A percentile compares a stretch with the other conserved stretches of the same genome.
phyloP scores from a whole-genome alignment of 2,797 vertebrate species.

The Sebastes hubbsi region DNA sequence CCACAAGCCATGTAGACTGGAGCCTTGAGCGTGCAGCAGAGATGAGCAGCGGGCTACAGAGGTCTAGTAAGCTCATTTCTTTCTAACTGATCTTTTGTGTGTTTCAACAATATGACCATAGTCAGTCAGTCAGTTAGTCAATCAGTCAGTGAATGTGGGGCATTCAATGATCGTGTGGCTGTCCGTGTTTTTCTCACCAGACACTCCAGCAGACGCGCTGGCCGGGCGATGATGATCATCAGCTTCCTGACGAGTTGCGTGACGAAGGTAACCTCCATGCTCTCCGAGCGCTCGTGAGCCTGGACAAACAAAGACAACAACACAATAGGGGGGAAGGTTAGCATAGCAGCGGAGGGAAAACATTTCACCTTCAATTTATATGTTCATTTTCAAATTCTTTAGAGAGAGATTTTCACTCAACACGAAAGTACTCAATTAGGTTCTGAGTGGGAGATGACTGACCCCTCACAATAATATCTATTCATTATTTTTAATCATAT shows the following conservation, averaged over 20 bases:
- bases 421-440: neutral
- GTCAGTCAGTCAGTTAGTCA: too few relatives aligned
- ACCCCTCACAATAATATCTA: neutral
- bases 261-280: constrained; percentile 94
- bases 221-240: constrained; percentile 96
- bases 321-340: neutral
- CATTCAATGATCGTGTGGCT: neutral
- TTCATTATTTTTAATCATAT: constrained; percentile 2
- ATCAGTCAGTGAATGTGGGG: neutral
- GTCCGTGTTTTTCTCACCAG: constrained; percentile 84
- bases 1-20: neutral
- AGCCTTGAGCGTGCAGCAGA: neutral
- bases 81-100: neutral
- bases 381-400: neutral
- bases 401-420: neutral
- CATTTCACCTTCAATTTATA: neutral
- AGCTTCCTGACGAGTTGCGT: constrained; percentile 93
- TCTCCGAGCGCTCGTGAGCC: constrained; percentile 96
- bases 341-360: neutral
- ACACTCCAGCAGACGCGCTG: constrained; percentile 95
- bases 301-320: constrained; percentile 52
- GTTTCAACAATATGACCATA: neutral
- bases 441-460: neutral
- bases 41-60: neutral
- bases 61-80: neutral